A percentile compares a stretch with the other conserved stretches of the same genome.
Conservation (phyloP, 2,113 vertebrate genomes). For the Pyrgilauda ruficollis region DNA sequence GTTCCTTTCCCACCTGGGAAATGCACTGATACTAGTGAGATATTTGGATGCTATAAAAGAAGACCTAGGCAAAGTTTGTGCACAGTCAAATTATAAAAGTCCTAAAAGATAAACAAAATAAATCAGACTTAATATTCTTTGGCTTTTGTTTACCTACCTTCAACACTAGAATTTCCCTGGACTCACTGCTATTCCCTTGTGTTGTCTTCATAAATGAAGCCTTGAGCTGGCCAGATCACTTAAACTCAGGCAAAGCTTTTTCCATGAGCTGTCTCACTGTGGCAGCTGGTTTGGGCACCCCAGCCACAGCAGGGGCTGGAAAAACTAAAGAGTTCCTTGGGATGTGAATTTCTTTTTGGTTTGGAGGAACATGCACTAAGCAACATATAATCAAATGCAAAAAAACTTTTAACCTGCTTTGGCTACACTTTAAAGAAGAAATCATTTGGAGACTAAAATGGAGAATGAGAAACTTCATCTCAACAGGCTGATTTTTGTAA, state of each 20-base stretch:
- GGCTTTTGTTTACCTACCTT: neutral
- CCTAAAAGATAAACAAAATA: neutral
- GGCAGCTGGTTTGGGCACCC: neutral
- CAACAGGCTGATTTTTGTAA: neutral
- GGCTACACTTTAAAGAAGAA: neutral
- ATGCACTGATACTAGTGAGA: neutral
- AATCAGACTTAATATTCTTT: neutral
- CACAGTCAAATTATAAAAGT: neutral
- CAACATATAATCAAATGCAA: neutral
- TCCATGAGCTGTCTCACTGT: neutral
- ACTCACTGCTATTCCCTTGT: neutral
- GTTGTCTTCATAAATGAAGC: neutral
- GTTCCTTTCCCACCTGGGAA: neutral
- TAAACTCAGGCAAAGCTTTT: neutral
- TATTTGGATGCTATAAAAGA: neutral
- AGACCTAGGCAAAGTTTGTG: neutral
- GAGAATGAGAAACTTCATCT: neutral
- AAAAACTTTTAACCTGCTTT: neutral
- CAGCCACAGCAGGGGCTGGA: neutral
- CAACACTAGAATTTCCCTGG: neutral
- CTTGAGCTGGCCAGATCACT: neutral
- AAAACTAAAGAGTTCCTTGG: neutral
- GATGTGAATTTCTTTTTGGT: neutral
- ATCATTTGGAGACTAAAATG: neutral
- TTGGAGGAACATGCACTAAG: neutral